Base-by-base conservation (phyloP, 2,888 invertebrate species). In the Agrypnus murinus region DNA sequence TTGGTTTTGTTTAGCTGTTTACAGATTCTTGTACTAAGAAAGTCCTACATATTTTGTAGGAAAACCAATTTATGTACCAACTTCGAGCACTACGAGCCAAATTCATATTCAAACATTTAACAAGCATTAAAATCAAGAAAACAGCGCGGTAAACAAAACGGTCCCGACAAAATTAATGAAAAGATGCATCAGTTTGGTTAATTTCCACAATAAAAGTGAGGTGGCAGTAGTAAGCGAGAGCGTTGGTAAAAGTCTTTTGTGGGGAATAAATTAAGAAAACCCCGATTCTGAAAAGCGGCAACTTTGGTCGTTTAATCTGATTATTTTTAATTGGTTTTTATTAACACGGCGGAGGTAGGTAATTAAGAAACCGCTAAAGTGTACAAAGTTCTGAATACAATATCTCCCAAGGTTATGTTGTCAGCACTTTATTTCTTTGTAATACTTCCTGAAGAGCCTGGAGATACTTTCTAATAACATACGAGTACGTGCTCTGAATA, bases 291-390 rank as follows among this genome's bases (percentile, higher is more conserved):
- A 63, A 45, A 55, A 46, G 48, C 64, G 64, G 10, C 46, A 58
- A 50, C 46, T 62, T 19, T 46, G 36, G 19, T 31, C 19, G 45
- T 31, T 48, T 69, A 74, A 74, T 74, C 73, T 71, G 72, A 74
- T 74, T 74, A 73, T 66, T 73, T 74, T 73, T 74, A 74, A 74
- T 74, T 74, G 73, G 65, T 65, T 74, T 74, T 71, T 73, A 73
- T 71, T 71, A 73, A 69, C 45, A 64, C 46, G 45, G 38, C 69
- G 58, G 57, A 57, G 64, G 64, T 46, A 40, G 58, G 58, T 63
- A 63, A 64, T 69, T 60, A 64, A 69, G 62, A 50, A 40, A 36
- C 55, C 55, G 55, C 55, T 36, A 55, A 55, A 55, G 17, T 55
- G 36, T 55, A 36, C 15, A 10, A 55, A 55, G 55, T 55, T 55